Evolutionary conservation across 2,113 vertebrate genomes (phyloP), one percentile per base, ranked within the genome.

Genomic region (Zosterops borbonicus): DNA sequence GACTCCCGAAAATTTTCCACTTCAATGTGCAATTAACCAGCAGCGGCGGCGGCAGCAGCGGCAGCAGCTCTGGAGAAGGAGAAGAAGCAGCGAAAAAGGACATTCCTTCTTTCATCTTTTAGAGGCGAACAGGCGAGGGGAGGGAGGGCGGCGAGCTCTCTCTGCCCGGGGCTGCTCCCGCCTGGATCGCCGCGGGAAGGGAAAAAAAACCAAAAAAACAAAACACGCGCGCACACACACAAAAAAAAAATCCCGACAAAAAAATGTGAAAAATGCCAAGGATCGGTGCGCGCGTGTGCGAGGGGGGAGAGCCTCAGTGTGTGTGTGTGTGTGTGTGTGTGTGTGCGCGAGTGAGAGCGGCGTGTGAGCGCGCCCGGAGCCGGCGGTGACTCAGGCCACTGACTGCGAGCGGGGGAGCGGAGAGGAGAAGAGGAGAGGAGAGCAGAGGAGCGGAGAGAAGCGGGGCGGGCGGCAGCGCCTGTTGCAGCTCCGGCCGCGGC

Each of bases 1-100:
- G 97, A 98, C 98, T 98, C 98, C 98, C 96, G 98, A 98, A 98
- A 99, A 99, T 97, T 98, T 98, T 99, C 98, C 98, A 97, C 97
- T 97, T 98, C 98, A 98, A 99, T 97, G 98, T 98, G 98, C 98
- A 98, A 98, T 96, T 98, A 98, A 98, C 97, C 97, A 76, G 98
- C 98, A 97, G 98, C 98, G 97, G 98, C 98, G 98, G 98, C 59
- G 11, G 70, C 98, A 96, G 98, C 96, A 94, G 98, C 96, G 94
- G 98, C 97, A 97, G 95, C 97, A 76, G 97, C 98, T 98, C 97
- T 97, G 98, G 98, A 98, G 98, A 98, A 98, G 95, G 97, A 95
- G 97, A 98, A 98, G 97, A 98, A 98, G 98, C 98, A 97, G 98
- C 97, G 97, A 97, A 98, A 98, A 97, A 98, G 93, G 97, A 96